Conservation (phyloP, 2,797 vertebrate species). For the Sebastes miniatus region DNA sequence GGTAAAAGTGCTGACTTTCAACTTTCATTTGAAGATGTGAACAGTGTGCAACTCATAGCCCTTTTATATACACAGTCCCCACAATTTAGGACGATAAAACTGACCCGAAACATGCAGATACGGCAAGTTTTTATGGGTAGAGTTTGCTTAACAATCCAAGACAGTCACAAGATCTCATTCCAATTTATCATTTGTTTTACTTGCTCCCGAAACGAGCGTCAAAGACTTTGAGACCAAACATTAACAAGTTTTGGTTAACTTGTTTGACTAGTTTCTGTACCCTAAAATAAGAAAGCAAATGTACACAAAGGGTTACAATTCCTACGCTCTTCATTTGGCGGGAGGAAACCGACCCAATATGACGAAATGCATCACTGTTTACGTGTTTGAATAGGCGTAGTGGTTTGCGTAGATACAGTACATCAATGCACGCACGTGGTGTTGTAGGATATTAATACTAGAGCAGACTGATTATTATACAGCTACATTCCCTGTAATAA, state of each 20-base stretch:
- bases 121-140: neutral
- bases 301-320: neutral
- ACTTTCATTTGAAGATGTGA: neutral
- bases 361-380: neutral
- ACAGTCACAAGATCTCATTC: neutral
- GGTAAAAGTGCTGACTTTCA: neutral
- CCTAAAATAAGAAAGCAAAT: neutral
- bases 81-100: neutral
- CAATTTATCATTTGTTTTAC: neutral
- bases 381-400: neutral
- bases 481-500: slow-evolving; percentile 23
- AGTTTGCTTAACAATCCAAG: neutral
- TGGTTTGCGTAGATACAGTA: neutral
- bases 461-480: neutral
- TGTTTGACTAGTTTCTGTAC: neutral
- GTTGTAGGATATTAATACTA: neutral
- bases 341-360: neutral
- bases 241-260: neutral
- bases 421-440: neutral
- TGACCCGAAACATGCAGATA: neutral
- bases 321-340: neutral
- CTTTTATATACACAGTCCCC: neutral
- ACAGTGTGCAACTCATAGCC: too few relatives aligned
- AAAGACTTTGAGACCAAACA: neutral
- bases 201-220: neutral